Conservation (phyloP, 2,113 vertebrate genomes). For the Bujurquina vittata region DNA sequence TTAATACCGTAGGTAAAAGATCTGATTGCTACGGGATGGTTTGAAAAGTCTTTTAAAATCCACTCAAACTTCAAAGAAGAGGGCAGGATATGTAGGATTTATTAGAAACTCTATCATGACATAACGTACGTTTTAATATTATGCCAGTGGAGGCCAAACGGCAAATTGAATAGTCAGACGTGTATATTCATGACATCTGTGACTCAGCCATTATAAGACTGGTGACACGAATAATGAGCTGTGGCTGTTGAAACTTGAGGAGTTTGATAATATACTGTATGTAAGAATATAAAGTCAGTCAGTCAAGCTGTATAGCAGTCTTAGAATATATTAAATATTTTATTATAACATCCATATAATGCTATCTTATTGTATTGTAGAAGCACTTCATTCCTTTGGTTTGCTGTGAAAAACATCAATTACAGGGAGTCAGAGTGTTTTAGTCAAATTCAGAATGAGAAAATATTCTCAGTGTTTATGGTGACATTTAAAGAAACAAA, state of each 20-base stretch:
- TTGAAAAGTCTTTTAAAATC: background rate
- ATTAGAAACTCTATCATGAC: constrained; percentile 4
- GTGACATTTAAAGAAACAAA: background rate
- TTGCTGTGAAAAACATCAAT: background rate
- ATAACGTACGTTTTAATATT: constrained; percentile 8
- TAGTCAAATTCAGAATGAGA: background rate
- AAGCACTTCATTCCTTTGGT: background rate
- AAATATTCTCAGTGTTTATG: background rate
- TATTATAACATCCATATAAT: background rate
- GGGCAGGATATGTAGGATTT: constrained; percentile 4
- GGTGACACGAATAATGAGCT: background rate
- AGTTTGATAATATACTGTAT: background rate
- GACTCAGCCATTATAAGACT: background rate
- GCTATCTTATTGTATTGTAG: background rate
- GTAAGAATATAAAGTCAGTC: background rate
- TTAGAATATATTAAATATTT: background rate
- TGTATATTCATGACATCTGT: constrained; percentile 8
- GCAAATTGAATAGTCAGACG: background rate
- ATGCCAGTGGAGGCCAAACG: background rate
- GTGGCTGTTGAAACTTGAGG: background rate
- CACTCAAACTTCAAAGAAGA: background rate
- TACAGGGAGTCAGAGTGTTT: background rate
- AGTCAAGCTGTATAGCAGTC: background rate
- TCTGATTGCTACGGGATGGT: background rate
- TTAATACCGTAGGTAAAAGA: background rate